A percentile compares a stretch with the other conserved stretches of the same genome.
These are phyloP conservation scores for Oplegnathus fasciatus DNA, from an alignment of 2,113 vertebrate genomes.

Conservation along the genomic window DNA sequence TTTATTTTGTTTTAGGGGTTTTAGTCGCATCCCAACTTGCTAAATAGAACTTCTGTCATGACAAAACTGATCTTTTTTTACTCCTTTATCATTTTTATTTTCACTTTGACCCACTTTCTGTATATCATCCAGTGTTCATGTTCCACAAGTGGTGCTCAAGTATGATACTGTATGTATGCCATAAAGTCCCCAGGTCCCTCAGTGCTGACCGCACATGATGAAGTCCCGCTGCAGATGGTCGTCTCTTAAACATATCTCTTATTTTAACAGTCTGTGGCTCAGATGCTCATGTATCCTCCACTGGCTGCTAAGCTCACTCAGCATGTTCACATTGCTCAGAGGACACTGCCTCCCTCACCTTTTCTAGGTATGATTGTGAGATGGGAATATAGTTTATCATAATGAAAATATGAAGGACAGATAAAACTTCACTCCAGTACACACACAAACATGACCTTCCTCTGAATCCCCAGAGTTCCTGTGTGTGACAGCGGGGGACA, in stretches of 20 bases:
- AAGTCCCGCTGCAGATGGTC: constrained; percentile 82
- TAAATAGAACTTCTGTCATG: neutral
- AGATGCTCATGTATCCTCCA: constrained; percentile 70
- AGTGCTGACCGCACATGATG: constrained; percentile 55
- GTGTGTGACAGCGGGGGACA: constrained; percentile 62
- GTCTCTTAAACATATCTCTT: constrained; percentile 43
- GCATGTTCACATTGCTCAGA: constrained; percentile 47
- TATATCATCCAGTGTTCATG: constrained; percentile 21
- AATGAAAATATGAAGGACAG: constrained; percentile 34
- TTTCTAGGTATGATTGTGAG: constrained; percentile 31
- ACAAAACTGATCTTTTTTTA: neutral
- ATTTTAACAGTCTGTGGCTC: constrained; percentile 59
- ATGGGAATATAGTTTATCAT: constrained; percentile 29
- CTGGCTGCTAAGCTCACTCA: constrained; percentile 57
- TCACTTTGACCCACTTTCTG: constrained; percentile 41
- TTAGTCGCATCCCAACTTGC: neutral
- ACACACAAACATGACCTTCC: constrained; percentile 73
- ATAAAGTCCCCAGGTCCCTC: constrained; percentile 71
- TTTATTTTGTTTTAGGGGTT: neutral
- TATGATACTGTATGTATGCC: constrained; percentile 58
- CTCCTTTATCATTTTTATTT: neutral
- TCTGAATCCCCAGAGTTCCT: constrained; percentile 66
- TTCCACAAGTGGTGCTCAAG: constrained; percentile 47
- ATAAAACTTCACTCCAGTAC: constrained; percentile 76
- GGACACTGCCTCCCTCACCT: constrained; percentile 30